These are phyloP conservation scores for Eupithecia dodoneata DNA, from an alignment of 2,888 invertebrate species.

Conservation along the genomic window DNA sequence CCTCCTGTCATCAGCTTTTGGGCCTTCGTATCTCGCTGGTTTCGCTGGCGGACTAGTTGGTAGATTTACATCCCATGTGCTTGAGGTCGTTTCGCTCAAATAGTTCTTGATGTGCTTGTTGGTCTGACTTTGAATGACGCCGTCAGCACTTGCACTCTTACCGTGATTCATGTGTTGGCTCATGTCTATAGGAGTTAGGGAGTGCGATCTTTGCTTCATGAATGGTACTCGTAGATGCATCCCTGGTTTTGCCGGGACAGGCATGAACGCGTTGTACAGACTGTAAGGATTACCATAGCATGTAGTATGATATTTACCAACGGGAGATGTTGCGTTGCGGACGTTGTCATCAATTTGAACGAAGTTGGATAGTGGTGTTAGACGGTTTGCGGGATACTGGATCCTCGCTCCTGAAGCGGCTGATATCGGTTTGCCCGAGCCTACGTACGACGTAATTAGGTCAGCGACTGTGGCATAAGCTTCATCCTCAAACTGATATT, in stretches of 20 bases:
- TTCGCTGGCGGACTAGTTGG: conserved; percentile 86
- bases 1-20: conserved; percentile 85
- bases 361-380: conserved; percentile 90
- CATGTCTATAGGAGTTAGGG: conserved; percentile 87
- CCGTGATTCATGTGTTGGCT: conserved; percentile 79
- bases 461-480: conserved; percentile 96
- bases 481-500: conserved; percentile 97
- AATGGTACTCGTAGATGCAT: conserved; percentile 72
- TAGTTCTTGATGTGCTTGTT: conserved; percentile 72
- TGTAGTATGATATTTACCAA: conserved; percentile 56
- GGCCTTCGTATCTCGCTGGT: conserved; percentile 81
- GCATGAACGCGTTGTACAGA: conserved; percentile 73
- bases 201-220: conserved; percentile 89
- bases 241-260: conserved; percentile 67
- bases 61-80: conserved; percentile 80
- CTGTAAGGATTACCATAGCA: conserved; percentile 77
- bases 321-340: conserved; percentile 61
- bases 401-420: conserved; percentile 94
- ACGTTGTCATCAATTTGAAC: conserved; percentile 70
- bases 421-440: conserved; percentile 95
- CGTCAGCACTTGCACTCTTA: conserved; percentile 88
- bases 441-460: conserved; percentile 96
- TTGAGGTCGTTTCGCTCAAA: conserved; percentile 79
- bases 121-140: conserved; percentile 84
- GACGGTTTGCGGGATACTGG: conserved; percentile 92